These are phyloP conservation scores for Stichopus horrens DNA, from an alignment of 53 echinoderm and acorn worm species.

Conservation along the genomic window DNA sequence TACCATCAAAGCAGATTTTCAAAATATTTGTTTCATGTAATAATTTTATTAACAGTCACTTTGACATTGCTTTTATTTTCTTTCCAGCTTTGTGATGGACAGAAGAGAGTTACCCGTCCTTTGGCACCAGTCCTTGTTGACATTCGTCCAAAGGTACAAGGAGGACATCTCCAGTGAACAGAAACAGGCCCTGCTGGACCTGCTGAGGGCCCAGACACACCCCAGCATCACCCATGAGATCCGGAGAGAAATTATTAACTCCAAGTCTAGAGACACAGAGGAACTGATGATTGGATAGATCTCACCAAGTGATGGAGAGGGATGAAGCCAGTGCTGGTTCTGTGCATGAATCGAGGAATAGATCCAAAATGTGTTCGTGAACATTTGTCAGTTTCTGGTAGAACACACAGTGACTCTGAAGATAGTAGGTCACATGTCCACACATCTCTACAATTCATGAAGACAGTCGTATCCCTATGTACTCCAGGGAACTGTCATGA, in stretches of 20 bases:
- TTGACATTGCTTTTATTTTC: not conserved
- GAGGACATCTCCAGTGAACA: constrained; percentile 88
- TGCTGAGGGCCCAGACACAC: constrained; percentile 75
- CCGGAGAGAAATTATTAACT: constrained; percentile 79
- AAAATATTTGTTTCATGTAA: not conserved
- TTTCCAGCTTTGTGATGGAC: constrained; percentile 82
- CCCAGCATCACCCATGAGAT: constrained; percentile 75
- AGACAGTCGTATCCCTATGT: too few relatives aligned
- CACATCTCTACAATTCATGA: too few relatives aligned
- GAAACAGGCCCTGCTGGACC: constrained; percentile 85
- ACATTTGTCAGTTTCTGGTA: too few relatives aligned
- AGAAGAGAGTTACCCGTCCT: constrained; percentile 87
- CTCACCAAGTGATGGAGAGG: too few relatives aligned
- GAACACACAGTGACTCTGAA: too few relatives aligned
- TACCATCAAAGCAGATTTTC: not conserved
- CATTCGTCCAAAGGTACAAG: constrained; percentile 89
- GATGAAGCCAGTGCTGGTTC: too few relatives aligned
- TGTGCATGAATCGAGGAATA: too few relatives aligned
- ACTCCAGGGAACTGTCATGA: too few relatives aligned
- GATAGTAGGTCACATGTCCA: too few relatives aligned
- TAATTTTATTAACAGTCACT: not conserved
- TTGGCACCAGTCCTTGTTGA: constrained; percentile 91
- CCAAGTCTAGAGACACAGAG: constrained; percentile 86
- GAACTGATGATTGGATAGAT: constrained; percentile 63
- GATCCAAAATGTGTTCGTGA: too few relatives aligned